Base-by-base conservation (phyloP, 1,140 invertebrate genomes). In the Drosophila gunungcola region DNA sequence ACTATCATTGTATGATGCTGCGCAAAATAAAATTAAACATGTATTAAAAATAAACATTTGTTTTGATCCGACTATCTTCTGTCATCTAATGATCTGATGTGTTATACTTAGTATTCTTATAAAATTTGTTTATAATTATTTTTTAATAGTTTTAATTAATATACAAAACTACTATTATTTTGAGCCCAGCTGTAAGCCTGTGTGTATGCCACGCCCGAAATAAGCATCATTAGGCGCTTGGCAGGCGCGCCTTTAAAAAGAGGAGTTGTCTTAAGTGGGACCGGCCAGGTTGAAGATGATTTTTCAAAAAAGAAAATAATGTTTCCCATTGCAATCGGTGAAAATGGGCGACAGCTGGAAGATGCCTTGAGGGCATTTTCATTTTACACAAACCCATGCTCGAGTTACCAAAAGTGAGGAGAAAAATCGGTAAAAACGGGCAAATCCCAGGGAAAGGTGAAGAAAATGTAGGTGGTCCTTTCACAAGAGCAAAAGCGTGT, bases 171-270 rank as follows among this genome's bases (percentile, higher is more conserved):
- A 25, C 10, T n/a, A 2, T 27, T 39, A 54, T n/a, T 29, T 56
- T 61, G 11, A 4, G 3, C 13, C 2, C 53, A 41, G 36, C 13
- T 10, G 38, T 55, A 12, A 41, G 32, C 25, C 43, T 45, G 42
- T 53, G 54, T 34, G 25, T 58, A 32, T 46, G 57, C 73, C 52
- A 61, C 56, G 62, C 62, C 73, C 52, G 55, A 63, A 88, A 88
- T 89, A 89, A 88, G 83, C 84, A 79, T 84, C 84, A 89, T 88
- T 88, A 89, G 56, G 76, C 76, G 80, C 63, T 89, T 83, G 63
- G 80, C 79, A 89, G 83, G 75, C 70, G 67, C 56, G 9, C 63
- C 52, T 32, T 57, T 73, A 64, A 55, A 25, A 11, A 11, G 52
- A 27, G 55, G 55, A 48, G 63, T 45, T 16, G 46, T 38, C 16